A percentile compares a stretch with the other conserved stretches of the same genome.
These are phyloP conservation scores for Aphelinus certus DNA, from an alignment of 1,140 invertebrate species.

Conservation along the genomic window DNA sequence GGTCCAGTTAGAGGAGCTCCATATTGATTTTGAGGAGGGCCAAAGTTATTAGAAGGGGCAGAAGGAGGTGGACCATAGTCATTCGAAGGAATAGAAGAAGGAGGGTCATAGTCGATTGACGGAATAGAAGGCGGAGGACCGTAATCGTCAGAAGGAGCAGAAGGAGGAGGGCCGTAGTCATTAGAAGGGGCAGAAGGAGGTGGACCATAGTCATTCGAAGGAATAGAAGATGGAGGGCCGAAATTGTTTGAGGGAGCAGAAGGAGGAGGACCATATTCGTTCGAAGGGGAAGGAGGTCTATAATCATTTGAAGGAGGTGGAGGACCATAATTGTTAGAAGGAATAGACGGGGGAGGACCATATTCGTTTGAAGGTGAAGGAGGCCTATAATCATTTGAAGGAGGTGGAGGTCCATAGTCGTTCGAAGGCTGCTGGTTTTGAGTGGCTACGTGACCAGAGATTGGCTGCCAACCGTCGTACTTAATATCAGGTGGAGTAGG, in stretches of 20 bases:
- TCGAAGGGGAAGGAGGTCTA: slow-evolving; percentile 11
- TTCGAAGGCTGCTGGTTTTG: slow-evolving; percentile 24
- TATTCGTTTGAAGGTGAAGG: slow-evolving; percentile 22
- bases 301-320: slow-evolving; percentile 23
- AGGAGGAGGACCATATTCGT: slow-evolving; percentile 38
- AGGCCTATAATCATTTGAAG: slow-evolving; percentile 33
- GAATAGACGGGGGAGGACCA: not conserved
- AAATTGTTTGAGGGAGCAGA: slow-evolving; percentile 17
- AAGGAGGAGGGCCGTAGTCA: not conserved
- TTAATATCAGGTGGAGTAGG: slow-evolving; percentile 79
- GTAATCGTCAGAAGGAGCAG: slow-evolving; percentile 6
- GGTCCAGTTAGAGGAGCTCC: slow-evolving; percentile 47
- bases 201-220: slow-evolving; percentile 19
- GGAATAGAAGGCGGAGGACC: not conserved
- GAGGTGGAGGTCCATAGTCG: slow-evolving; percentile 36
- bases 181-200: slow-evolving; percentile 10
- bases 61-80: slow-evolving; percentile 29
- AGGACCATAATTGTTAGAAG: slow-evolving; percentile 11
- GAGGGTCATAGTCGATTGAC: slow-evolving; percentile 17
- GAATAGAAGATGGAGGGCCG: slow-evolving; percentile 18
- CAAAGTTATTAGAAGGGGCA: slow-evolving; percentile 43
- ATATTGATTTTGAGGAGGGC: slow-evolving; percentile 53
- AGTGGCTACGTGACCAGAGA: slow-evolving; percentile 69
- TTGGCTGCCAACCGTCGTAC: slow-evolving; percentile 87
- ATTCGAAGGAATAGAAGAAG: not conserved